Base-by-base conservation (phyloP, 2,888 invertebrate genomes). In the Cerceris ruficornis region DNA sequence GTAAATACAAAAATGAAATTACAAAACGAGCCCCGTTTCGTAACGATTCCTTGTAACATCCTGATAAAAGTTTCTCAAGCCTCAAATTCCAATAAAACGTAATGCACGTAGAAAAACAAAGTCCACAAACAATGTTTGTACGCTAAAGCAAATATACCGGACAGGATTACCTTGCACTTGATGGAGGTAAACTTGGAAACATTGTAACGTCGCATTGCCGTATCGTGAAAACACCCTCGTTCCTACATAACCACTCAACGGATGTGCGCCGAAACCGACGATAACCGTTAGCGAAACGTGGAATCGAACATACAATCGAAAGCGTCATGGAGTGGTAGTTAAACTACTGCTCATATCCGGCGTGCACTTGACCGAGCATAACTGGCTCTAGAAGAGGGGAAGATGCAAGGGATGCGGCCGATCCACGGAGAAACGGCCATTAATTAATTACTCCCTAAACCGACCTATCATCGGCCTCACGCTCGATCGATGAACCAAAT, bases 391-490 rank as follows among this genome's bases (percentile, higher is more conserved):
- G 65, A 73, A 74, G 69, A 69, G 65, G 13, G 67, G 42, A 73
- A 74, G 59, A 69, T 58, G 39, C 42, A 67, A 69, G 64, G 49
- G 75, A 52, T n/a, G 28, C 78, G 57, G 42, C 50, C 65, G 60
- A 69, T 28, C 43, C 69, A 62, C 74, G 49, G 60, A 61, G 82
- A 68, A 75, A 77, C 75, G 75, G 79, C 80, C 87, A 84, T 85
- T 88, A 87, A 88, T 88, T 88, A 88, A 88, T 88, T 88, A 87
- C 75, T 82, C 77, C 58, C 75, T 71, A 85, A 87, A 88, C 77
- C 83, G 82, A 62, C 81, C 83, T 84, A 88, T 88, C 87, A 77
- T 80, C 82, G 83, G 73, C 80, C 69, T 79, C 81, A 64, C 78
- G 81, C 71, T 80, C 83, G 78, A 82, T 82, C 86, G 80, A 80